Evolutionary conservation across 1,140 invertebrate genomes (phyloP), one percentile per base, ranked within the genome.

Genomic region (Panulirus ornatus): DNA sequence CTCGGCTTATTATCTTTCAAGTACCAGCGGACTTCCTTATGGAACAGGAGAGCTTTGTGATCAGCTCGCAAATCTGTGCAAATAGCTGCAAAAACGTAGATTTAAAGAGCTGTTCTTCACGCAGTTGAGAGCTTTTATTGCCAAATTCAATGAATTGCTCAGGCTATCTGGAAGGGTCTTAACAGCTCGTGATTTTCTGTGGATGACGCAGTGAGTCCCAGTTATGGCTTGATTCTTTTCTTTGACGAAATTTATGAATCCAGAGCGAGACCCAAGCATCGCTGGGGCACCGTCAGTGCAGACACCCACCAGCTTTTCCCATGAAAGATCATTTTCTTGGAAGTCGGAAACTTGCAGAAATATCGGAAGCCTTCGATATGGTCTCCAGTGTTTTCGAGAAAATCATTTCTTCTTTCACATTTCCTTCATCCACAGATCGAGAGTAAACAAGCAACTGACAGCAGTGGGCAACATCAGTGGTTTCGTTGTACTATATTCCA

Each of bases 11-110:
- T 82, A 9, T 40, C 11, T n/a, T 82, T 82, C 19, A 40, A 54
- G 3, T 14, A 27, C 79, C 81, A 83, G 22, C 51, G 51, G 19
- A 83, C 81, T 66, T 83, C 47, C 30, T 8, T 83, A 51, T 83
- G 36, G 30, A 83, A 83, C 36, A 83, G 1, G 14, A 83, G 81
- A 42, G 47, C 81, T 54, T 51, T 6, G 58, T 83, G 81, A 16
- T 83, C 36, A 30, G 30, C 47, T 63, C 63, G 1, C 47, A 83
- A 34, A 51, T 63, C 34, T 27, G 30, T 16, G 34, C 81, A 83
- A 6, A 58, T 1, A 11, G 14, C 81, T 14, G 16, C 19, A 30
- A 38, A 83, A 63, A 63, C 27, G 81, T 6, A 44, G 1, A 19
- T 58, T 19, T 83, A 63, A 2, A 83, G 54, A 34, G 81, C 47